A percentile compares a stretch with the other conserved stretches of the same genome.
These are phyloP conservation scores for Noctilio leporinus DNA, from an alignment of 2,113 vertebrate species.

Conservation along the genomic window DNA sequence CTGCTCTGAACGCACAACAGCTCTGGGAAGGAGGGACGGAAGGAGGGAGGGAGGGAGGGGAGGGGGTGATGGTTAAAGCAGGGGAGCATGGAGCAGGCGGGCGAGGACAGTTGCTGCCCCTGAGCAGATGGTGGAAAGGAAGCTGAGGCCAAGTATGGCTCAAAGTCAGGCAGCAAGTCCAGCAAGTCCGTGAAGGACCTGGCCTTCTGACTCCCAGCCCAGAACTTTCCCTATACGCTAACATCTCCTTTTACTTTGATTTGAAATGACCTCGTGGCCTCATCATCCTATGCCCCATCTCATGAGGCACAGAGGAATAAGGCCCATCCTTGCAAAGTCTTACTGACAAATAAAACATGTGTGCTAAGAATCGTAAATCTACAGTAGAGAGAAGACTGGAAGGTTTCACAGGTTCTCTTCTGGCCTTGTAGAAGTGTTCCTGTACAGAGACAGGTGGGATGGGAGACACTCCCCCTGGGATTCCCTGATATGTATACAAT, in stretches of 20 bases:
- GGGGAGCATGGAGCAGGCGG: no score
- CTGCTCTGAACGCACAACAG: constrained; percentile 3
- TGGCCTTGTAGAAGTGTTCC: rapidly evolving
- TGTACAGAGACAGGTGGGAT: neutral
- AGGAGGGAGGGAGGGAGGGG: neutral
- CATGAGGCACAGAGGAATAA: rapidly evolving
- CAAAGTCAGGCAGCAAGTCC: neutral
- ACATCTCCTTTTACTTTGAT: neutral
- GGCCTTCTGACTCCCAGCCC: neutral
- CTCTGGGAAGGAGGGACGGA: neutral
- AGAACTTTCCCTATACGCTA: rapidly evolving
- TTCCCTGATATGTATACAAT: neutral
- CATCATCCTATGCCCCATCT: rapidly evolving
- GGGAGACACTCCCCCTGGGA: neutral
- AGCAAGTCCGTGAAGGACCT: neutral
- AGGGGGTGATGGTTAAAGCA: neutral
- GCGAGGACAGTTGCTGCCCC: neutral
- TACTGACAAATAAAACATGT: neutral
- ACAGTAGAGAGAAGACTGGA: neutral
- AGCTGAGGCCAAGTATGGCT: neutral
- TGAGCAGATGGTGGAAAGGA: constrained; percentile 13
- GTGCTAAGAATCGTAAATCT: neutral
- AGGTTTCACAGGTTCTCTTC: neutral
- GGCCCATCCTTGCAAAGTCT: neutral
- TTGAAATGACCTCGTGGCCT: neutral